These are phyloP conservation scores for Sitta carolinensis DNA, from an alignment of 2,797 vertebrate genomes.

Conservation along the genomic window DNA sequence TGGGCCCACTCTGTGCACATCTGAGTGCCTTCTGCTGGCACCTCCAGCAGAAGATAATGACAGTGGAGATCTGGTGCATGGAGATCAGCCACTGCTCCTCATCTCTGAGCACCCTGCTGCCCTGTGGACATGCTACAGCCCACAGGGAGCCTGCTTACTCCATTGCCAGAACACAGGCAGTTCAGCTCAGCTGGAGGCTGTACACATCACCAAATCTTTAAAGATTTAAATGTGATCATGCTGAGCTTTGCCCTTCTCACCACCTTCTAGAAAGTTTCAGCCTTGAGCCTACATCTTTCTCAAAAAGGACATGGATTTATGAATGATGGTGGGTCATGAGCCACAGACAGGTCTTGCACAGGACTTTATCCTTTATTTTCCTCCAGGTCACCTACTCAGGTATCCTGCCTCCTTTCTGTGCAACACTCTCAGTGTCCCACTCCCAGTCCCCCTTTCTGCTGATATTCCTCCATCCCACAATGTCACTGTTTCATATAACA, in stretches of 20 bases:
- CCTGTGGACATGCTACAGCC: not conserved
- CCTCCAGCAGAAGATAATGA: not conserved
- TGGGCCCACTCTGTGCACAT: not conserved
- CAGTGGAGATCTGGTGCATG: fast-evolving
- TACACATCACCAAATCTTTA: not conserved
- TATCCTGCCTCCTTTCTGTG: not conserved
- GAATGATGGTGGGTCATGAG: not conserved
- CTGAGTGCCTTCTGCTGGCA: not conserved
- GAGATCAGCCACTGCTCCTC: not conserved
- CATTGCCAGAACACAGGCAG: not conserved
- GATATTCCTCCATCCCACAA: not conserved
- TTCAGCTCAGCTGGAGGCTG: not conserved
- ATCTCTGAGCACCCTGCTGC: not conserved
- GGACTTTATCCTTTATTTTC: not conserved
- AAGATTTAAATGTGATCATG: not conserved
- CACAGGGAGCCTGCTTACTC: fast-evolving
- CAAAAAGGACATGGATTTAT: not conserved
- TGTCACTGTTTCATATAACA: too few relatives aligned
- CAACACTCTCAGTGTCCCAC: too few relatives aligned
- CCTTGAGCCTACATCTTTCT: not conserved
- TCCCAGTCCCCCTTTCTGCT: not conserved
- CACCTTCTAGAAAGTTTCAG: not conserved
- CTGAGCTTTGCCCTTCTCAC: not conserved
- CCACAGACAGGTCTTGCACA: not conserved
- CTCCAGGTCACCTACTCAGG: not conserved